Conservation (phyloP, 2,888 invertebrate genomes). For the Eupsilia transversa region DNA sequence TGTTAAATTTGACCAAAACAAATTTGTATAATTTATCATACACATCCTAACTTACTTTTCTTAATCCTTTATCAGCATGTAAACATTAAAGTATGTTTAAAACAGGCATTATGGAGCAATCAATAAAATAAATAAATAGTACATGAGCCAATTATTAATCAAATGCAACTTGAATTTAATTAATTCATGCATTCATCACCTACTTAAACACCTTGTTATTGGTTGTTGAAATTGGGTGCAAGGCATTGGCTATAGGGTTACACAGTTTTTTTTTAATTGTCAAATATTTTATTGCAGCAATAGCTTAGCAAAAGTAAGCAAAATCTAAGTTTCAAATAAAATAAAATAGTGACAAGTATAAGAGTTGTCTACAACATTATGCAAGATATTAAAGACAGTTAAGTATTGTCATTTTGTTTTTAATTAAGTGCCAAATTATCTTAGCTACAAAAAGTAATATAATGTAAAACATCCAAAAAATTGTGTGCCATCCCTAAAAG, state of each 20-base stretch:
- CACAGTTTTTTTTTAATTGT: not conserved
- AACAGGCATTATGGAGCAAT: not conserved
- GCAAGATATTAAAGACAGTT: too few species aligned
- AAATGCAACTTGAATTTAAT: slow-evolving; percentile 4
- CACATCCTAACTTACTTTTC: slow-evolving; percentile 22
- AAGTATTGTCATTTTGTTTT: not conserved
- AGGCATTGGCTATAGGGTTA: not conserved
- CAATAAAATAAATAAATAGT: not conserved
- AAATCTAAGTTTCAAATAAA: not conserved
- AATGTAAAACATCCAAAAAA: not conserved
- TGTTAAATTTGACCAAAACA: too few species aligned
- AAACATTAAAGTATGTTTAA: slow-evolving; percentile 22
- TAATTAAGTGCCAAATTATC: not conserved
- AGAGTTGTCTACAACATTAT: not conserved
- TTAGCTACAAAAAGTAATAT: not conserved
- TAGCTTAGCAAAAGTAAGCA: not conserved
- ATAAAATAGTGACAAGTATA: not conserved
- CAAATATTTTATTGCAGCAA: not conserved
- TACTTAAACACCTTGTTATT: not conserved
- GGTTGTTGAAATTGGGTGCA: not conserved
- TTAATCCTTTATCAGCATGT: slow-evolving; percentile 35
- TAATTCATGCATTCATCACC: not conserved
- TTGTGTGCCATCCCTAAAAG: too few species aligned
- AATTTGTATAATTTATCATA: not conserved
- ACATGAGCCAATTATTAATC: not conserved